These are phyloP conservation scores for Porites cylindrica DNA, from an alignment of 92 coral and sea anemone genomes.

Conservation along the genomic window DNA sequence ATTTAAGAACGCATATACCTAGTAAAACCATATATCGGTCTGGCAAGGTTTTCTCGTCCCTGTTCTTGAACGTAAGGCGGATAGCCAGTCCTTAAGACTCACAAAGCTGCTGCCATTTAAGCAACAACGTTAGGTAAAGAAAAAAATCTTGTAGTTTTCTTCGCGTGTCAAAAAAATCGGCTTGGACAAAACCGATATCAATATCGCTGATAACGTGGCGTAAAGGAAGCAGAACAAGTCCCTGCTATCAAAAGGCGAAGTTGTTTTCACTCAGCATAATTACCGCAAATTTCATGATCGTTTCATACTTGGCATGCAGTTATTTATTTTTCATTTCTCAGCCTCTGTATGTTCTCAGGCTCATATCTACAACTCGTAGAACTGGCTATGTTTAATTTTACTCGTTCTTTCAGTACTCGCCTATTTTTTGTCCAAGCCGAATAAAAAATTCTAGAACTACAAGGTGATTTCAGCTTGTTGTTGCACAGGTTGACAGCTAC, in stretches of 20 bases:
- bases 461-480: constrained; percentile 18
- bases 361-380: background rate
- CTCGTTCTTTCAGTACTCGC: background rate
- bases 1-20: background rate
- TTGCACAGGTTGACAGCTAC: constrained; percentile 12
- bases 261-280: background rate
- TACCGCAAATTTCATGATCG: background rate
- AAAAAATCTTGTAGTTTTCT: background rate
- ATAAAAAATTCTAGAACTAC: background rate
- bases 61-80: background rate
- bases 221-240: background rate
- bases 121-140: background rate
- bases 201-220: background rate
- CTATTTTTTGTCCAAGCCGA: background rate
- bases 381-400: too few relatives aligned
- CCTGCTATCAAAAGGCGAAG: background rate
- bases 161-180: background rate
- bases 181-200: background rate
- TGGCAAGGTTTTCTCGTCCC: background rate
- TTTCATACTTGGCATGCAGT: background rate
- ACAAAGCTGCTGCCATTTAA: background rate
- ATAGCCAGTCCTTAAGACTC: background rate
- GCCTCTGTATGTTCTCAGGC: background rate
- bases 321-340: background rate
- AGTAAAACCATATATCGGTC: background rate